Base-by-base conservation (phyloP, 2,888 invertebrate species). In the Agonum fuliginosum region DNA sequence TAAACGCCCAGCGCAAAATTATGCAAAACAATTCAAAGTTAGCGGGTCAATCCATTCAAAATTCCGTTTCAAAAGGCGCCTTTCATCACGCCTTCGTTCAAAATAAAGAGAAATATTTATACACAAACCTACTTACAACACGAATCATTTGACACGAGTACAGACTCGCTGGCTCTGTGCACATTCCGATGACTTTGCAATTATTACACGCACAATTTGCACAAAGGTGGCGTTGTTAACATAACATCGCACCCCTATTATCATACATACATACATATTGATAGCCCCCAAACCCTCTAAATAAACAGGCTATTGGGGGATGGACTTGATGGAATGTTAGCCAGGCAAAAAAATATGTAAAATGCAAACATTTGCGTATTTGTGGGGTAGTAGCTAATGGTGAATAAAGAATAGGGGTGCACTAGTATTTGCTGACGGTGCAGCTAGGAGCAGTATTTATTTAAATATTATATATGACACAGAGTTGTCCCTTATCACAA, bases 71-170 rank as follows among this genome's bases (percentile, higher is more conserved):
- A 67, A 67, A 58, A 37, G 37, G 37, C 37, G 37, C 41, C n/a
- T 41, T 41, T 41, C 41, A 54, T 24, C 22, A 24, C 54, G n/a
- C 12, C 4, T n/a, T 43, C 1, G 43, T 3, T 1, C 41, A 37
- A 41, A 67, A 67, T 41, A 67, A 67, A 67, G 67, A 19, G 67
- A 67, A 67, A 67, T 67, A 67, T 67, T 67, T 41, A 67, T 67
- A 41, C 54, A 54, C 54, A 51, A 19, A 54, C 48, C 19, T 10
- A 48, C 19, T 54, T 27, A 34, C 2, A 34, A 34, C 0, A 10
- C n/a, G 22, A n/a, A 41, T 14, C 17, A 43, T 24, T 69, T 14
- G 41, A 69, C 43, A 43, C 46, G 14, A n/a, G 20, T 43, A n/a
- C 2, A 8, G n/a, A 19, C 69, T 27, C 30, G 12, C 46, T 46